Conservation (phyloP, 2,888 invertebrate genomes). For the Agonopterix heracliana region DNA sequence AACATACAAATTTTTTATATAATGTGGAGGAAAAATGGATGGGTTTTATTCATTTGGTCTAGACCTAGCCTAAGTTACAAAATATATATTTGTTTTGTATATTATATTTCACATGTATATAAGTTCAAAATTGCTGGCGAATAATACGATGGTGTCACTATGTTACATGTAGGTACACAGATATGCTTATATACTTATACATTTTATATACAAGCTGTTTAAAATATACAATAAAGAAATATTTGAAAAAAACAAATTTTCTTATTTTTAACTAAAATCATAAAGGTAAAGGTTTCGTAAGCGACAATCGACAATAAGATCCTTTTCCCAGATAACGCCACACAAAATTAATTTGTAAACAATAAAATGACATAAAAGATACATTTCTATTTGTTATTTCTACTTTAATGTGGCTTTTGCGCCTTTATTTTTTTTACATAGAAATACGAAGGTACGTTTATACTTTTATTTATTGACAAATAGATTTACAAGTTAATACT, state of each 20-base stretch:
- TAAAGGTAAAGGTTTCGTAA: neutral
- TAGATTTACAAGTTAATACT: too few species aligned
- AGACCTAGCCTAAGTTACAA: conserved; percentile 47
- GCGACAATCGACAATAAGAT: too few species aligned
- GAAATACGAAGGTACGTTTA: too few species aligned
- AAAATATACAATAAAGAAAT: conserved; percentile 14
- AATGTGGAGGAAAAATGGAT: conserved; percentile 27
- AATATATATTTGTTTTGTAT: conserved; percentile 28
- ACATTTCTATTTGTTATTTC: too few species aligned
- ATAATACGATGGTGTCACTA: conserved; percentile 6
- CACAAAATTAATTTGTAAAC: too few species aligned
- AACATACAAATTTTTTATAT: conserved; percentile 20
- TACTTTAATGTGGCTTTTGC: too few species aligned
- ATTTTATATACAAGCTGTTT: conserved; percentile 24
- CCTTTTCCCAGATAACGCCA: too few species aligned
- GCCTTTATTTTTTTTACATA: too few species aligned
- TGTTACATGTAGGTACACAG: conserved; percentile 21
- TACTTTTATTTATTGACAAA: too few species aligned
- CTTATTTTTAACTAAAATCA: neutral
- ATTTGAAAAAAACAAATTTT: neutral
- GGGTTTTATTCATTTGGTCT: conserved; percentile 54
- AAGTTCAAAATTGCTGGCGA: conserved; percentile 11
- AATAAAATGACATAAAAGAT: too few species aligned
- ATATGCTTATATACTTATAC: neutral
- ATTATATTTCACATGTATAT: neutral